phyloP scores from a whole-genome alignment of 2,113 vertebrate genomes.

The Nothoprocta perdicaria region DNA sequence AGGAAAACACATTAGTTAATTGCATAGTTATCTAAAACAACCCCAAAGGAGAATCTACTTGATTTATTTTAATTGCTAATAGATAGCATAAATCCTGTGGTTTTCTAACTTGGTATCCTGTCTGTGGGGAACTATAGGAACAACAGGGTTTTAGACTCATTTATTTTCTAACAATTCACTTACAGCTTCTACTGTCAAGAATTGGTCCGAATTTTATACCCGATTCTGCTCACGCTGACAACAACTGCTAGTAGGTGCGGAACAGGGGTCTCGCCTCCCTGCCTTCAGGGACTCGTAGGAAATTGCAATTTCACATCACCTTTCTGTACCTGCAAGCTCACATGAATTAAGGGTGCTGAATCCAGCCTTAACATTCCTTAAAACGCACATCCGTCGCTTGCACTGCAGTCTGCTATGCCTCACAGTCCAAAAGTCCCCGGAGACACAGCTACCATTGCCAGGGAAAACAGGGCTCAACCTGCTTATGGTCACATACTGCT shows the following conservation, averaged over 20 bases:
- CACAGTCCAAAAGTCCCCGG: background rate
- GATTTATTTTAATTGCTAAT: slow-evolving; percentile 67
- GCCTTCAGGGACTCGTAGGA: background rate
- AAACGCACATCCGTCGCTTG: background rate
- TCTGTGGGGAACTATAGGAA: background rate
- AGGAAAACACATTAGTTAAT: slow-evolving; percentile 65
- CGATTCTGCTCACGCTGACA: background rate
- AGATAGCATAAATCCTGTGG: background rate
- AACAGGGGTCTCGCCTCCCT: background rate
- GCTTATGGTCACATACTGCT: too few relatives aligned
- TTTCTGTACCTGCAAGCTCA: background rate
- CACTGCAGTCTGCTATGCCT: background rate
- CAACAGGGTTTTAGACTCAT: background rate
- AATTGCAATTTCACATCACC: background rate
- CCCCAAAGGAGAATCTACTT: slow-evolving; percentile 54
- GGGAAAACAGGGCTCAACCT: background rate
- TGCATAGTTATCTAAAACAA: slow-evolving; percentile 66
- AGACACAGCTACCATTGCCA: background rate
- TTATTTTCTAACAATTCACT: background rate
- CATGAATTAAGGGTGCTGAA: background rate
- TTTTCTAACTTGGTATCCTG: background rate
- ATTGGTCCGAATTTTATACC: background rate
- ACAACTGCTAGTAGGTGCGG: background rate
- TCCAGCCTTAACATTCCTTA: background rate
- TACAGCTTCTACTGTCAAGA: background rate